phyloP scores from a whole-genome alignment of 2,113 vertebrate genomes.

The Acanthisitta chloris region DNA sequence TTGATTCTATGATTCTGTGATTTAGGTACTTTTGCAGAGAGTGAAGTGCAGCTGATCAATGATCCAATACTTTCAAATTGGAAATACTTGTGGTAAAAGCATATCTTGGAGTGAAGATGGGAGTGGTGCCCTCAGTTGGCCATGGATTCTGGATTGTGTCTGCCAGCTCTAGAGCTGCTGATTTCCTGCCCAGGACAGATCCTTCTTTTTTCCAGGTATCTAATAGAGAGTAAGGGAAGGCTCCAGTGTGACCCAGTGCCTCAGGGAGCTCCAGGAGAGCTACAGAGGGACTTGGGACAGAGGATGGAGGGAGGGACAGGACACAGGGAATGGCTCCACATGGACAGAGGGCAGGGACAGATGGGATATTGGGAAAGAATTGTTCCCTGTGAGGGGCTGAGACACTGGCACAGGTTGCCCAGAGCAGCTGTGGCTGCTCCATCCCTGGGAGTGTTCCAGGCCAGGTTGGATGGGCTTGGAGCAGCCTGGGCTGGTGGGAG shows the following conservation, averaged over 20 bases:
- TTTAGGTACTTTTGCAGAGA: neutral
- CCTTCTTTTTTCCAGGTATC: no score
- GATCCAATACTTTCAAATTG: neutral
- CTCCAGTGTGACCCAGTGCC: neutral
- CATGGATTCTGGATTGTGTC: neutral
- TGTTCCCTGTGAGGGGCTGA: neutral
- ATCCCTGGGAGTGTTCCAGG: accelerated
- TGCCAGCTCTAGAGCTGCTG: neutral
- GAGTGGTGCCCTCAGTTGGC: accelerated
- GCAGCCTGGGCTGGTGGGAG: accelerated
- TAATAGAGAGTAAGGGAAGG: neutral
- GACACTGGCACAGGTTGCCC: neutral
- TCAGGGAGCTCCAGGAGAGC: neutral
- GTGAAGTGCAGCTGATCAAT: neutral
- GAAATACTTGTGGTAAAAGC: neutral
- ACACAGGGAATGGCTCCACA: neutral
- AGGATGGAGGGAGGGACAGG: neutral
- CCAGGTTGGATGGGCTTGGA: neutral
- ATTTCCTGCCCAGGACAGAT: neutral
- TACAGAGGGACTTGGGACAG: neutral
- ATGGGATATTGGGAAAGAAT: neutral
- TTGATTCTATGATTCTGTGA: no score
- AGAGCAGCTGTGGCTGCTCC: neutral
- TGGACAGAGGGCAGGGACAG: neutral
- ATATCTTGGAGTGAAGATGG: accelerated